Evolutionary conservation across 2,113 vertebrate species (phyloP), one percentile per base, ranked within the genome.

Genomic region (Trematomus loennbergii): DNA sequence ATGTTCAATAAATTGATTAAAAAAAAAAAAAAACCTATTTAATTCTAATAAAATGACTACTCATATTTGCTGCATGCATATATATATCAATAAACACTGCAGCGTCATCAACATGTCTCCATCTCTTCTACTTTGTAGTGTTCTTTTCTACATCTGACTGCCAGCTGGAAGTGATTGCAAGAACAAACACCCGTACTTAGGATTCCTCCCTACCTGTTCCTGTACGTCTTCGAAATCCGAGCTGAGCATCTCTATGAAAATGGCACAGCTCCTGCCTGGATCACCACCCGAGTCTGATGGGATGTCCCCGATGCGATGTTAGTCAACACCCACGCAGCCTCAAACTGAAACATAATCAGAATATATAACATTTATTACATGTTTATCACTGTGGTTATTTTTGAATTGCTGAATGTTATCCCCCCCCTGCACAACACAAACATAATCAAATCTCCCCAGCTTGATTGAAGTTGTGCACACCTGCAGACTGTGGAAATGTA

Each of bases 161-260:
- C 29, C 29, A 29, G 29, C 29, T 29, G 29, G 29, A 29, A 29
- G 22, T 22, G 22, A 22, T 22, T 22, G 22, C 22, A 22, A 22
- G 29, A 29, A 29, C 29, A 29, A 29, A 29, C 60, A 12, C 25
- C 0, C 0, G 3, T 29, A 20, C 0, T 5, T 25, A 68, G 22
- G 20, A 68, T 60, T 61, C 22, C 55, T 52, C 49, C 84, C 82
- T 91, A 99, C 98, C 96, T 99, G 98, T 65, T 99, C 98, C 81
- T 99, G 98, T 9, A 99, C 98, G 79, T 99, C 98, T 94, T 99
- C 98, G 87, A 99, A 99, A 84, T 99, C 97, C 13, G 98, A 99
- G 93, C 94, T 93, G 64, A 99, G 97, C 90, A 99, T 96, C 87
- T 99, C 97, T 91, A 99, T 98, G 93, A 99, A 99, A 93, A 99